These are phyloP conservation scores for Odontocolon sp. DNA, from an alignment of 2,888 invertebrate genomes.

Conservation along the genomic window DNA sequence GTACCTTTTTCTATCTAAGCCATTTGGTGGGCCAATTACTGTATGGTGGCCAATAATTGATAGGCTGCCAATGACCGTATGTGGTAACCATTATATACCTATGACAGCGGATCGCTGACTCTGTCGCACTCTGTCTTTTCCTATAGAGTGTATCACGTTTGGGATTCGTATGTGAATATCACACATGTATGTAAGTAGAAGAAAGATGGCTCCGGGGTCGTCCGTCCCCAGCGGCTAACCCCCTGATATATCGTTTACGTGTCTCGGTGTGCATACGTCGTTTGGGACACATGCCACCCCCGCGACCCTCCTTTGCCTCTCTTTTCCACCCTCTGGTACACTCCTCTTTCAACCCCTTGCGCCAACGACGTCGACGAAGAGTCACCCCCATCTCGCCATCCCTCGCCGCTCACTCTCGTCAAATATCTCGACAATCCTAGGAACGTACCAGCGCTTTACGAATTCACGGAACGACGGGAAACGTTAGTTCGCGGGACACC, in stretches of 20 bases:
- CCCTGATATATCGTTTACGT: conserved; percentile 81
- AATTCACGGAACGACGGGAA: conserved; percentile 75
- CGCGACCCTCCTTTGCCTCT: conserved; percentile 55
- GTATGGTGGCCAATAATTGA: too few relatives aligned
- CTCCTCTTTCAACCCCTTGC: conserved; percentile 21
- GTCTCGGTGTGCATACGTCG: conserved; percentile 80
- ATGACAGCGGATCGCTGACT: conserved; percentile 65
- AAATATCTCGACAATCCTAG: conserved; percentile 72
- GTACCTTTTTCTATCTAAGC: too few relatives aligned
- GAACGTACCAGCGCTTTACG: conserved; percentile 68
- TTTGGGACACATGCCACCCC: conserved; percentile 78
- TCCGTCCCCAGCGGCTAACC: conserved; percentile 81
- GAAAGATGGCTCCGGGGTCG: conserved; percentile 80
- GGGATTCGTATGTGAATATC: conserved; percentile 76
- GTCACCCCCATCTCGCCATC: conserved; percentile 48
- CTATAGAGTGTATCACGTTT: conserved; percentile 77
- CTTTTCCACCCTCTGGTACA: conserved; percentile 33
- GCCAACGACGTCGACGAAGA: conserved; percentile 56
- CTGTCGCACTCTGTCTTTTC: conserved; percentile 29
- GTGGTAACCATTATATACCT: conserved; percentile 65
- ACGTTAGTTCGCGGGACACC: conserved; percentile 67
- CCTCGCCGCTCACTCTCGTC: conserved; percentile 48
- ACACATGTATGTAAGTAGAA: conserved; percentile 75
- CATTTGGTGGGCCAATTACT: too few relatives aligned
- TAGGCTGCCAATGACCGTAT: too few relatives aligned